A percentile compares a stretch with the other conserved stretches of the same genome.
These are phyloP conservation scores for Cossypha polioptera DNA, from an alignment of 2,797 vertebrate genomes.

Conservation along the genomic window DNA sequence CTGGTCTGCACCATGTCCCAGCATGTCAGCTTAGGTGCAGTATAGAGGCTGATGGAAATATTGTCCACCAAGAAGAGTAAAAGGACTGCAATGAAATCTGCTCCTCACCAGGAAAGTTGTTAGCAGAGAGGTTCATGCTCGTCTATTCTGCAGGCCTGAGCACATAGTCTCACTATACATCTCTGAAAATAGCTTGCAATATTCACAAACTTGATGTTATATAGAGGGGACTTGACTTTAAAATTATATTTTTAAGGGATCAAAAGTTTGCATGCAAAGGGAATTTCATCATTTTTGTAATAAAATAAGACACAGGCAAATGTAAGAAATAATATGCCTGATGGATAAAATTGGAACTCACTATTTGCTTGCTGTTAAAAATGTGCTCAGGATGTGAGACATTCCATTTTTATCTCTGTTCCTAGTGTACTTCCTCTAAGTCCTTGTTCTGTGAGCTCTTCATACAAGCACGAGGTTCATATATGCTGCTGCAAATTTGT, in stretches of 20 bases:
- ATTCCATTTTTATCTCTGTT: not conserved
- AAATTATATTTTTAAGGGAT: conserved; percentile 12
- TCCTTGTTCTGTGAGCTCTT: not conserved
- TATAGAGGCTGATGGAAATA: not conserved
- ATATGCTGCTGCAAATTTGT: not conserved
- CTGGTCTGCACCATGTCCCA: not conserved
- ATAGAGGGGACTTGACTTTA: not conserved
- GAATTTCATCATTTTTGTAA: conserved; percentile 1
- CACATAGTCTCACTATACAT: not conserved
- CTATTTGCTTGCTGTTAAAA: not conserved
- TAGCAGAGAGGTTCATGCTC: not conserved
- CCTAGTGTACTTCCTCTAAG: not conserved
- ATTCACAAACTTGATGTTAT: not conserved
- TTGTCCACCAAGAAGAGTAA: not conserved
- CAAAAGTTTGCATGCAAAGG: not conserved
- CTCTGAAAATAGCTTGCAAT: not conserved
- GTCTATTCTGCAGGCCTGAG: not conserved
- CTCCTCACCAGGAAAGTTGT: not conserved
- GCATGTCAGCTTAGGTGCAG: not conserved
- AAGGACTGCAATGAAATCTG: not conserved
- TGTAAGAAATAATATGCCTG: not conserved
- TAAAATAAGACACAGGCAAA: not conserved
- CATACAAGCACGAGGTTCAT: accelerated
- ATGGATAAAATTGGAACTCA: not conserved
- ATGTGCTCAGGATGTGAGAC: not conserved